Evolutionary conservation across 2,888 invertebrate species (phyloP), one percentile per base, ranked within the genome.

Genomic region (Itoplectis maculator): DNA sequence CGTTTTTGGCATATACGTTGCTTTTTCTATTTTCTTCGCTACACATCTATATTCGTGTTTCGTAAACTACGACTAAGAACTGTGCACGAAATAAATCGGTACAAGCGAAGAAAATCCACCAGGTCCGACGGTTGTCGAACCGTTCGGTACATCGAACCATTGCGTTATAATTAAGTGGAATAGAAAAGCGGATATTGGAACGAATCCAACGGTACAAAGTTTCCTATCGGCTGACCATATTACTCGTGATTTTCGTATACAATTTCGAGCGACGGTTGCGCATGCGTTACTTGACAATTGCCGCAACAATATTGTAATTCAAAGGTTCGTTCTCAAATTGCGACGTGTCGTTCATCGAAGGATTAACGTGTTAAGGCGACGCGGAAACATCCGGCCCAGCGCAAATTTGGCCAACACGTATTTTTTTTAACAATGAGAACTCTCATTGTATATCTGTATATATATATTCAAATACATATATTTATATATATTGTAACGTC

Each of bases 71-170:
- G 45, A 8, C 20, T 40, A 42, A 29, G 35, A 23, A 54, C 23
- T 61, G 20, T 37, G 45, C 45, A 20, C 2, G 13, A 65, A 65
- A 59, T 45, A 15, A 42, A 23, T 65, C 7, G 23, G 35, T 18
- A 45, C 20, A 45, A 45, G 40, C 65, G 42, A 45, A 65, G n/a
- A 23, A 29, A 29, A 65, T 65, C 13, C 42, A 23, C 45, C 45
- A 7, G 23, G 6, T 45, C 45, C 13, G 61, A 20, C 51, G 61
- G 47, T 76, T 37, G 9, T 23, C 37, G 68, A 69, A 73, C 61
- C 54, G 68, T 61, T 47, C 59, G 13, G 13, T 45, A 69, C 68
- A 72, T 76, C 66, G 70, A 81, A 81, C 59, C 6, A 59, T 59
- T 37, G 59, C 59, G 59, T 37, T 37, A 59, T 8, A 9, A 37